Evolutionary conservation across 2,888 invertebrate genomes (phyloP).

Genomic region (Phytoseiulus persimilis): DNA sequence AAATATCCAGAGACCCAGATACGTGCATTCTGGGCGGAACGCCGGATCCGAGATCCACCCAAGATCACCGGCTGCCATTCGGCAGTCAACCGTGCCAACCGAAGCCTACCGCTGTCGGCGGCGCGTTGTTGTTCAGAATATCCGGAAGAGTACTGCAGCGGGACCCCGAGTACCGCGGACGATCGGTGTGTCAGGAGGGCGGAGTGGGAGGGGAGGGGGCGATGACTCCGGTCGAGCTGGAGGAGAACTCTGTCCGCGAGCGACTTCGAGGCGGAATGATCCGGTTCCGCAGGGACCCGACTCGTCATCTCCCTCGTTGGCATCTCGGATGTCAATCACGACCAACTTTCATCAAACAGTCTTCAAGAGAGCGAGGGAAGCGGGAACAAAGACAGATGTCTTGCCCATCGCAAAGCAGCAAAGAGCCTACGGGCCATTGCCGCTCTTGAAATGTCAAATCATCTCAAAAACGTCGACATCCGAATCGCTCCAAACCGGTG

Average conservation of each 20-base stretch:
- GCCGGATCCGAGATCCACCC: background rate
- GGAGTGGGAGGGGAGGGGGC: too few relatives aligned
- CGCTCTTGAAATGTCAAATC: background rate
- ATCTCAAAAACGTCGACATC: background rate
- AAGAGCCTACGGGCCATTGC: background rate
- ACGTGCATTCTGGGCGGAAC: background rate
- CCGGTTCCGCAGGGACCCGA: too few relatives aligned
- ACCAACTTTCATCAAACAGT: background rate
- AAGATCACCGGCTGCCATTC: background rate
- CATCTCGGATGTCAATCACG: background rate
- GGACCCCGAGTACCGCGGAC: too few relatives aligned
- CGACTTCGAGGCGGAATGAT: too few relatives aligned
- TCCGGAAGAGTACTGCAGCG: background rate
- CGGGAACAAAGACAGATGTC: too few relatives aligned
- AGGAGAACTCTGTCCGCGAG: too few relatives aligned
- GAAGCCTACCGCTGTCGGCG: background rate
- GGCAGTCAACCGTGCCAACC: background rate
- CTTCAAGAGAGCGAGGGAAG: too few relatives aligned
- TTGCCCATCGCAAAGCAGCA: background rate
- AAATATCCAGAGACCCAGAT: background rate
- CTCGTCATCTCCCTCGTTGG: background rate
- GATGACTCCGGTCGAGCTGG: too few relatives aligned
- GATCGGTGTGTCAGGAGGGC: too few relatives aligned
- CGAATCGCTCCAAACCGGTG: background rate
- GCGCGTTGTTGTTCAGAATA: background rate